Base-by-base conservation (phyloP, 2,797 vertebrate species). In the Chelmon rostratus region DNA sequence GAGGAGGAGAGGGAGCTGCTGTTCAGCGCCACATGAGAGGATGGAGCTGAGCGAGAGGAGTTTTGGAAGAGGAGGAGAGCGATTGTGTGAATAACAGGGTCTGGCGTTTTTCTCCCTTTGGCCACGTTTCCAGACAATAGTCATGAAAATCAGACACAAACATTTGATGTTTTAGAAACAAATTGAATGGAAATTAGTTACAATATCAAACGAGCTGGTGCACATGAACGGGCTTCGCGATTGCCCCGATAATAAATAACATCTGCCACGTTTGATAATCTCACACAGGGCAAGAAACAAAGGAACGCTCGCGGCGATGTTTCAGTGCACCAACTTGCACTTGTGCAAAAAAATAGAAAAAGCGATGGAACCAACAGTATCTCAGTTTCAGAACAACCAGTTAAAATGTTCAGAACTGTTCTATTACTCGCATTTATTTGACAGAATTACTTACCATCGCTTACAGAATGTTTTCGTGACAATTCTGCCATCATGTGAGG, bases 71-170 rank as follows among this genome's bases (percentile, higher is more conserved):
- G 44, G 58, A 31, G 64, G 63, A 13, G 31, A 53, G 12, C 54
- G 47, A 37, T 6, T 56, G 57, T 80, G 64, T 66, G 78, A 86
- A 78, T 54, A 66, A 58, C 59, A 59, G n/a, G 54, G 66, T 54
- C 59, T 67, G 67, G 62, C 63, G 66, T 78, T 54, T 71, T 57
- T 16, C 62, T 66, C 52, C 72, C 23, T 4, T 19, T 23, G 63
- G 82, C 47, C 72, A 42, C 37, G 35, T 69, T 73, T 78, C 25
- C 28, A 57, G 37, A 76, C 49, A 13, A 25, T 53, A 38, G 21
- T 83, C 49, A 66, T 35, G 38, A 58, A 75, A 63, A 85, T 57
- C 38, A 7, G 42, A 23, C n/a, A 42, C 54, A 66, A 69, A 52
- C 28, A 59, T 75, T 65, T 12, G 38, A 54, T 11, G 28, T 68